Evolutionary conservation across 2,797 vertebrate species (phyloP).

Genomic region (Austrolebias charrua): DNA sequence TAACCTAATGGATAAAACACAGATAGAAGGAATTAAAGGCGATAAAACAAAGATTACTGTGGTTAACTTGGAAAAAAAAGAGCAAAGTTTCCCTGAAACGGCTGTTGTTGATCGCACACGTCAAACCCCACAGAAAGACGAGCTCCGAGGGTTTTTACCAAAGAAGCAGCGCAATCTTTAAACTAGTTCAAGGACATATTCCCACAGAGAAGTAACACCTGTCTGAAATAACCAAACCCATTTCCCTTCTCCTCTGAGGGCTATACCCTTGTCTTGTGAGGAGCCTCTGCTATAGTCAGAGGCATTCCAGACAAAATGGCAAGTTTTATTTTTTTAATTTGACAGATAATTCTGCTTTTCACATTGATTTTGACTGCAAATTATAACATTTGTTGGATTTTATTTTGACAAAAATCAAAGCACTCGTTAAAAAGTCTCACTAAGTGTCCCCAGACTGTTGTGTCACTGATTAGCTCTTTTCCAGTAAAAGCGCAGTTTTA

Average conservation of each 20-base stretch:
- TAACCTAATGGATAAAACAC: constrained; percentile 31
- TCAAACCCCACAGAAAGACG: constrained; percentile 10
- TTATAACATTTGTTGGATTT: not conserved
- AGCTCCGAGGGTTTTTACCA: constrained; percentile 7
- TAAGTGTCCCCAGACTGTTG: not conserved
- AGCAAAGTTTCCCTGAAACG: not conserved
- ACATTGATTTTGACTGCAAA: not conserved
- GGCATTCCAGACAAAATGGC: constrained; percentile 11
- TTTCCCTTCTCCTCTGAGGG: constrained; percentile 48
- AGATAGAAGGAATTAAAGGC: not conserved
- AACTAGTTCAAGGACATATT: constrained; percentile 53
- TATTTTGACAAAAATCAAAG: not conserved
- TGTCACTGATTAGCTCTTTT: not conserved
- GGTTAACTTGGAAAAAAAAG: no score
- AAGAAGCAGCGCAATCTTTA: constrained; percentile 22
- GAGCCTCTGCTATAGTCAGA: constrained; percentile 39
- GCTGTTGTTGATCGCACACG: constrained; percentile 5
- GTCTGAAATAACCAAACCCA: constrained; percentile 46
- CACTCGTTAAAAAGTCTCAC: not conserved
- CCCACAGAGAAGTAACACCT: constrained; percentile 56
- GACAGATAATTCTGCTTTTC: not conserved
- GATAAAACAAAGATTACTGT: no score
- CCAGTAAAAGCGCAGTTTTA: not conserved
- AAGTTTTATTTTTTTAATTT: not conserved
- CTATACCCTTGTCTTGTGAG: constrained; percentile 60